phyloP scores from a whole-genome alignment of 1,140 invertebrate genomes.

The Maniola jurtina region DNA sequence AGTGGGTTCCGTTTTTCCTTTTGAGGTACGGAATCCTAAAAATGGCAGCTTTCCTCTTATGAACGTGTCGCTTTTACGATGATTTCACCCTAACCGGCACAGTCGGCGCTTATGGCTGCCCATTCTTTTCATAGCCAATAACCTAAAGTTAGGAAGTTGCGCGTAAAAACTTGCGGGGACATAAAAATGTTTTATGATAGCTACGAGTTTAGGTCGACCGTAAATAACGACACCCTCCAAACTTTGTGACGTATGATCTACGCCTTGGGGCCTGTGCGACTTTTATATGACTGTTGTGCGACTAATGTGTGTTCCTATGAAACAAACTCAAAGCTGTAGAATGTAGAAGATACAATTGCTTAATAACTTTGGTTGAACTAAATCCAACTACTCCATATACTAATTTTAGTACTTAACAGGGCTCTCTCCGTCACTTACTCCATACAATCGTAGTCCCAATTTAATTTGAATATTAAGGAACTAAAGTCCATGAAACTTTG shows the following conservation, averaged over 20 bases:
- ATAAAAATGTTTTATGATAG: slow-evolving; percentile 9
- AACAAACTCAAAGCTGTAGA: too few relatives aligned
- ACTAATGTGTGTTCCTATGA: neutral
- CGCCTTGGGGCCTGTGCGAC: neutral
- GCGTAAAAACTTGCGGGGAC: slow-evolving; percentile 10
- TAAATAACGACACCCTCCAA: neutral
- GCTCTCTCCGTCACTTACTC: too few relatives aligned
- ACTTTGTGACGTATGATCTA: slow-evolving; percentile 8
- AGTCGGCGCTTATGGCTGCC: slow-evolving; percentile 2
- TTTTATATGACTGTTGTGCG: neutral
- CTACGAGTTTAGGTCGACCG: neutral
- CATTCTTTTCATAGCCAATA: slow-evolving; percentile 9
- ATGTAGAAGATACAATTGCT: too few relatives aligned
- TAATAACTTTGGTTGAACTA: too few relatives aligned
- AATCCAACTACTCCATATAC: too few relatives aligned
- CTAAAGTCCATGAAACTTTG: too few relatives aligned
- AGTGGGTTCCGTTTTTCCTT: too few relatives aligned
- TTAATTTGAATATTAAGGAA: too few relatives aligned
- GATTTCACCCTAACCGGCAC: slow-evolving; percentile 2
- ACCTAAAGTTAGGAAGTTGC: slow-evolving; percentile 8
- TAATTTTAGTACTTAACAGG: too few relatives aligned
- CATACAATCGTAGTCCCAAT: too few relatives aligned
- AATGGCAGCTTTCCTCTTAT: neutral
- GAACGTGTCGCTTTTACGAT: neutral
- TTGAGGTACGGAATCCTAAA: too few relatives aligned